phyloP scores from a whole-genome alignment of 2,888 invertebrate genomes.

The Volucella bombylans region DNA sequence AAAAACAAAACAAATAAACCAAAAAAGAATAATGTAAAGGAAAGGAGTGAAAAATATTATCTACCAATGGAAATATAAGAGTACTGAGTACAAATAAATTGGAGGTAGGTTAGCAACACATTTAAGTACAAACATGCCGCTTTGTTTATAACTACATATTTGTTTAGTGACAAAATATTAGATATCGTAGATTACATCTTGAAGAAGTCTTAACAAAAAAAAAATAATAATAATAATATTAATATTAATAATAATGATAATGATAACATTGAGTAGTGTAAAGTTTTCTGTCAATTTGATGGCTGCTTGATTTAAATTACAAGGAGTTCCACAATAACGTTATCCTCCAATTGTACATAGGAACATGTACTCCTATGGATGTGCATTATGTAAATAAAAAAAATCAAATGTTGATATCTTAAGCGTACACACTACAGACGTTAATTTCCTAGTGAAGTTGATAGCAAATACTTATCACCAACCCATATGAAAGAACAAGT shows the following conservation, averaged over 20 bases:
- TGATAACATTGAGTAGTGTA: neutral
- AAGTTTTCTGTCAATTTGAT: no score
- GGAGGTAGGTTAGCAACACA: conserved; percentile 33
- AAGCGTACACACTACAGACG: conserved; percentile 11
- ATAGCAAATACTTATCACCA: neutral
- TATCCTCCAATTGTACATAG: no score
- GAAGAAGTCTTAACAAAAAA: neutral
- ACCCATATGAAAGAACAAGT: neutral
- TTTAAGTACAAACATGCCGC: conserved; percentile 48
- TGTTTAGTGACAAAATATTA: conserved; percentile 34
- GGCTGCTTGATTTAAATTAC: no score
- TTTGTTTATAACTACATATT: conserved; percentile 36
- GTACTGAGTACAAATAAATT: conserved; percentile 29
- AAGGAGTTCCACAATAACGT: no score
- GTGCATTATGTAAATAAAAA: no score
- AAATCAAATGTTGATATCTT: neutral
- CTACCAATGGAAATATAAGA: conserved; percentile 50
- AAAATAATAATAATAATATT: neutral
- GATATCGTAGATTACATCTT: neutral
- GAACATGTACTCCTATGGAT: no score
- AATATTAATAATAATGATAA: neutral
- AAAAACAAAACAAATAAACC: conserved; percentile 13
- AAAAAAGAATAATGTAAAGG: conserved; percentile 19
- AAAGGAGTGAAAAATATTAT: conserved; percentile 34
- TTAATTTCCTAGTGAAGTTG: neutral